phyloP scores from a whole-genome alignment of 2,888 invertebrate genomes.

The Athalia circularis region DNA sequence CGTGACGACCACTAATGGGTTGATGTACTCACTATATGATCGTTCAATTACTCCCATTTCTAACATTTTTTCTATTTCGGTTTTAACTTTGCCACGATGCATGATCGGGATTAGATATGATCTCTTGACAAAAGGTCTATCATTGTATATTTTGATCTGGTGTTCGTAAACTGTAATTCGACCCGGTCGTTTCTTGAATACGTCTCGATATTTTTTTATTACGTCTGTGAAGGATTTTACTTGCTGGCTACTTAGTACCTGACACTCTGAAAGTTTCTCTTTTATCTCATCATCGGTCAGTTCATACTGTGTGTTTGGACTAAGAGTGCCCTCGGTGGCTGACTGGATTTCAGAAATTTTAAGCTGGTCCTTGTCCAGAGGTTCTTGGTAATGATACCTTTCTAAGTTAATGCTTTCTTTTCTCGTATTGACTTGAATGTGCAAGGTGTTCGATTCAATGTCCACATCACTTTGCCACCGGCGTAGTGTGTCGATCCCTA shows the following conservation, averaged over 20 bases:
- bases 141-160: conserved; percentile 4
- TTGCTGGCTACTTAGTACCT: neutral
- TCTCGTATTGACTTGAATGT: neutral
- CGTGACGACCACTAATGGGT: neutral
- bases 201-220: neutral
- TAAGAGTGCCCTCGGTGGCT: neutral
- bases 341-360: neutral
- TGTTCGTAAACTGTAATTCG: conserved; percentile 11
- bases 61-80: conserved; percentile 13
- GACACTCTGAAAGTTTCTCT: conserved; percentile 4
- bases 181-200: conserved; percentile 14
- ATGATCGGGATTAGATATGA: conserved; percentile 10
- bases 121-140: conserved; percentile 4
- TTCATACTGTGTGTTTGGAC: neutral
- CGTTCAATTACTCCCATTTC: neutral
- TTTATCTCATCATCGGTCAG: conserved; percentile 4
- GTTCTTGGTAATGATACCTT: neutral
- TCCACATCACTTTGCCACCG: neutral
- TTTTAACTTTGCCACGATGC: neutral
- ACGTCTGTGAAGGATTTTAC: neutral
- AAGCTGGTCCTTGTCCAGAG: neutral
- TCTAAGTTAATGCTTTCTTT: neutral
- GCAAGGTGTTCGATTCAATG: neutral
- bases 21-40: neutral
- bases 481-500: neutral